Conservation (phyloP, 2,888 invertebrate species). For the Ennomos fuscantarius region DNA sequence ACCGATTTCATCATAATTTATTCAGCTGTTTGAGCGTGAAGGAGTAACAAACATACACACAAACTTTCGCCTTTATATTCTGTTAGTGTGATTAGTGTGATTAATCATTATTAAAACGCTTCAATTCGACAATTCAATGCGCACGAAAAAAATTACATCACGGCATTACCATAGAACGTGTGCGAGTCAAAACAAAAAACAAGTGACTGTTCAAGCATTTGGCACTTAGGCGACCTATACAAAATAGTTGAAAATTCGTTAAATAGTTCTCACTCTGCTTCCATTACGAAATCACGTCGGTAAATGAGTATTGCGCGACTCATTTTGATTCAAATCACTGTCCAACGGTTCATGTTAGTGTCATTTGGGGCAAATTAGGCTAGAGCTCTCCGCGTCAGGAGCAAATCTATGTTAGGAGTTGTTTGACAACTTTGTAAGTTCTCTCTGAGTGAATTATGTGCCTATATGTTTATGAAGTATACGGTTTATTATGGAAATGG, state of each 20-base stretch:
- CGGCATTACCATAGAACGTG: slow-evolving; percentile 4
- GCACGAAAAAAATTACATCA: not conserved
- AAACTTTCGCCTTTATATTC: too few species aligned
- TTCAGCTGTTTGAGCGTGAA: too few species aligned
- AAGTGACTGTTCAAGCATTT: not conserved
- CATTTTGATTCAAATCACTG: slow-evolving; percentile 52
- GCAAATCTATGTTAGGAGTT: not conserved
- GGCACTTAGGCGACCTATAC: slow-evolving; percentile 8
- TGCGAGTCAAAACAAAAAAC: slow-evolving; percentile 5
- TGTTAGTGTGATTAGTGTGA: too few species aligned
- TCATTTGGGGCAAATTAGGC: slow-evolving; percentile 49
- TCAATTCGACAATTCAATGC: slow-evolving; percentile 4
- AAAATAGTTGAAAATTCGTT: slow-evolving; percentile 27
- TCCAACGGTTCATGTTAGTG: slow-evolving; percentile 46
- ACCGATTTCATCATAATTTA: too few species aligned
- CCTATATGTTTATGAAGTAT: not conserved
- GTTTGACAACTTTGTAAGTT: not conserved
- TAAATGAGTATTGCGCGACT: slow-evolving; percentile 32
- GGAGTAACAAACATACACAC: too few species aligned
- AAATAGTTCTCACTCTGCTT: slow-evolving; percentile 28
- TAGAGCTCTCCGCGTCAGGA: slow-evolving; percentile 27
- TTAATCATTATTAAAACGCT: not conserved
- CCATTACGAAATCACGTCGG: slow-evolving; percentile 29
- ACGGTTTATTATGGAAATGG: too few species aligned
- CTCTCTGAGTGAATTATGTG: not conserved